Evolutionary conservation across 2,113 vertebrate species (phyloP), one percentile per base, ranked within the genome.

Genomic region (Proteles cristata): DNA sequence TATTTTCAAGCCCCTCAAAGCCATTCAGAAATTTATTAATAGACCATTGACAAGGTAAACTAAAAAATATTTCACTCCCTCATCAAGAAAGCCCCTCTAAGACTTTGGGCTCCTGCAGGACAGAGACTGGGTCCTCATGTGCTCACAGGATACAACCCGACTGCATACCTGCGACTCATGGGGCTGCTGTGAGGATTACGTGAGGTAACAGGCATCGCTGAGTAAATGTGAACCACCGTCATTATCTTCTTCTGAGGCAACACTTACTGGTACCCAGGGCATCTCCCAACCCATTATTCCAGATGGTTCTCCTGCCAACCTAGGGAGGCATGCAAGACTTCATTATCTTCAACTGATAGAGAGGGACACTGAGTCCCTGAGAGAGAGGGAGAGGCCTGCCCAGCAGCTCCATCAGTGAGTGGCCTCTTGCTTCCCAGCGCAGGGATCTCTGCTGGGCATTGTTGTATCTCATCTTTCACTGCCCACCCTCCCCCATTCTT

Each of bases 121-220:
- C 17, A 84, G 39, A 28, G 45, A 12, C 7, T 0, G n/a, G 58
- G 58, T 33, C 55, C 48, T 55, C 33, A n/a, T 3, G 7, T 11
- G 48, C 65, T 31, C 35, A 28, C 4, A 45, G 61, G 2, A 73
- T 1, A 26, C 43, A 53, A 61, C 11, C 16, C 11, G 12, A 53
- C 21, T 2, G 10, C 3, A 10, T 0, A 12, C 7, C 4, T 14
- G 2, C 61, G 21, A 1, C 33, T 25, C 19, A 6, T 4, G 0
- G 74, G 45, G 66, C 45, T 10, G 3, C 10, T 11, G 91, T 26
- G 55, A 83, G 66, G 74, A 16, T 2, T 2, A 7, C 10, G 26
- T 0, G 23, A 26, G 71, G 39, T 2, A 31, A n/a, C 31, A 16
- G 63, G 31, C 48, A n/a, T 2, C 6, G 33, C 61, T 39, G 45